These are phyloP conservation scores for Drosophila meridionalis DNA, from an alignment of 2,888 invertebrate genomes.

Conservation along the genomic window DNA sequence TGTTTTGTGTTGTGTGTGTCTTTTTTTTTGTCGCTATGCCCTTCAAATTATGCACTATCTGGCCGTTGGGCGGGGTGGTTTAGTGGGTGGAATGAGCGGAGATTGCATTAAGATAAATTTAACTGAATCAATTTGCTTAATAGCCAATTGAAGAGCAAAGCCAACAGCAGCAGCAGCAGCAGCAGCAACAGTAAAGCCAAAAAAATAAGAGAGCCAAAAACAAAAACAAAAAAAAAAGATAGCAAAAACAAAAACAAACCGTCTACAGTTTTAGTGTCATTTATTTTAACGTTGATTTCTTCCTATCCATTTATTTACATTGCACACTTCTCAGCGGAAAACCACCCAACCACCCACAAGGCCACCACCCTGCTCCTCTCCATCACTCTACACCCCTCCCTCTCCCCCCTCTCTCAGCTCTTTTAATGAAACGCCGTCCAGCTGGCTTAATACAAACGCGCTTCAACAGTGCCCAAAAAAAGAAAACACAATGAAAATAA, in stretches of 20 bases:
- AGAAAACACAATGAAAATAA: constrained; percentile 16
- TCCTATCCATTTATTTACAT: constrained; percentile 82
- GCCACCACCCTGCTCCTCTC: not conserved
- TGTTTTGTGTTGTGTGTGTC: not conserved
- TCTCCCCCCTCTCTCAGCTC: not conserved
- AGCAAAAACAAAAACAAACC: constrained; percentile 28
- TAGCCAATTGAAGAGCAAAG: constrained; percentile 83
- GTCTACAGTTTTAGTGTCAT: constrained; percentile 83
- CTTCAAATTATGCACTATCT: constrained; percentile 80
- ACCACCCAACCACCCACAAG: constrained; percentile 10
- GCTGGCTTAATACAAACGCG: constrained; percentile 72
- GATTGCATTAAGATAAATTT: constrained; percentile 85
- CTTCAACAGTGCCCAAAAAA: constrained; percentile 45
- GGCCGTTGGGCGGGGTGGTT: constrained; percentile 16
- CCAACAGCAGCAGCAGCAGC: constrained; percentile 55
- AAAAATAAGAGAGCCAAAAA: constrained; percentile 9
- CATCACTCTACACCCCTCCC: not conserved
- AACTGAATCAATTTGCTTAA: constrained; percentile 84
- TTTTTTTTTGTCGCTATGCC: constrained; percentile 66
- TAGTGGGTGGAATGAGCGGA: constrained; percentile 65
- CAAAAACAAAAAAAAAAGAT: constrained; percentile 19
- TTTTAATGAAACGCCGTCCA: constrained; percentile 75
- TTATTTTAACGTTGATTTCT: constrained; percentile 82
- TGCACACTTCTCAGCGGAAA: constrained; percentile 71
- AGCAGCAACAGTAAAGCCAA: constrained; percentile 29